These are phyloP conservation scores for Bubo scandiacus DNA, from an alignment of 2,113 vertebrate genomes.

Conservation along the genomic window DNA sequence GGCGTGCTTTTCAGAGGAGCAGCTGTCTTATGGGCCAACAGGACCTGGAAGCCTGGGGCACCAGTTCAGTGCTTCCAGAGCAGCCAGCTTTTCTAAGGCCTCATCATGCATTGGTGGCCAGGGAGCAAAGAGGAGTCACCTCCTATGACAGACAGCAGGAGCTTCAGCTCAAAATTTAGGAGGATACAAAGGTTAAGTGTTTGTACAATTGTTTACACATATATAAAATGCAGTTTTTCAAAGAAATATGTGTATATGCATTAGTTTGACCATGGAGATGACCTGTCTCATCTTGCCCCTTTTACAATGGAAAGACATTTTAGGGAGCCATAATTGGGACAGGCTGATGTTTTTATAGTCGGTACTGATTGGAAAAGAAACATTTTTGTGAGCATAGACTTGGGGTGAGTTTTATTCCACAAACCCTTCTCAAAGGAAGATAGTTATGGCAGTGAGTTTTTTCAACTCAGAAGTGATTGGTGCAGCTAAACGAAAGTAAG, in stretches of 20 bases:
- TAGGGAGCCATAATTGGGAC: not conserved
- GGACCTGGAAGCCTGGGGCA: not conserved
- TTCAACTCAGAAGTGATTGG: not conserved
- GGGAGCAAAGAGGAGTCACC: not conserved
- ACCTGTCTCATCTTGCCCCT: not conserved
- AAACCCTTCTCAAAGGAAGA: not conserved
- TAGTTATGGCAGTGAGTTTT: not conserved
- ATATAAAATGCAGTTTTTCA: not conserved
- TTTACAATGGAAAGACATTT: not conserved
- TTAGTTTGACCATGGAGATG: not conserved
- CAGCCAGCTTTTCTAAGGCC: not conserved
- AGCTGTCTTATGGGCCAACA: fast-evolving
- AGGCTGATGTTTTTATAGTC: not conserved
- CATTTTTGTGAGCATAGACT: not conserved
- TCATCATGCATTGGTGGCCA: not conserved
- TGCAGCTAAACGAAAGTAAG: not conserved
- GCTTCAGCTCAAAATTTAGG: not conserved
- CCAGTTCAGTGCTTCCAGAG: not conserved
- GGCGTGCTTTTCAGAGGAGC: not conserved
- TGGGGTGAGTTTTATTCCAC: not conserved
- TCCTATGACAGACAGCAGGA: not conserved
- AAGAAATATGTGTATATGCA: not conserved
- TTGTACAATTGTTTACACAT: not conserved
- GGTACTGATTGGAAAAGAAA: not conserved
- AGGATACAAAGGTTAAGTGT: not conserved